Evolutionary conservation across 2,113 vertebrate species (phyloP), one percentile per base, ranked within the genome.

Genomic region (Hassar affinis): DNA sequence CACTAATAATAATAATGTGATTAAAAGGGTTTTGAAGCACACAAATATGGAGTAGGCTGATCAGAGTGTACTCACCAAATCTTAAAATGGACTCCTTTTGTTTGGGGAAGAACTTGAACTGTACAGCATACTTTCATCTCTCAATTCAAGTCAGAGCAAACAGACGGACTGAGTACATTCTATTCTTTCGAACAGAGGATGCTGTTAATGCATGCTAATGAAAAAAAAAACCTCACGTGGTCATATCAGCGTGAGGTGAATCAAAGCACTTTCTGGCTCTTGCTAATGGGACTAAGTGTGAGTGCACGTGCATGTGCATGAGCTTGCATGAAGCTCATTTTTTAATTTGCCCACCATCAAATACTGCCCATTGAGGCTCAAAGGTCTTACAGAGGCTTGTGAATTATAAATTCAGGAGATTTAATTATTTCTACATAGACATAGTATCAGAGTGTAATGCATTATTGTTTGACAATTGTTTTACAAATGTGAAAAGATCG

Each of bases 171-270:
- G 1, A 5, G 42, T 72, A 17, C 22, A 71, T 0, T n/a, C 10
- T 42, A 38, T 1, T 6, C 61, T 14, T 64, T 4, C 61, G 20
- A 68, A 45, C 20, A 47, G 22, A 49, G 42, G 12, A 49, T 72
- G 72, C 8, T 52, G 47, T 76, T 52, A 76, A 76, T 54, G 27
- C 49, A 75, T 52, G 72, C 27, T 51, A 76, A 75, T 75, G 33
- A 74, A 74, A 74, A 62, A 35, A 35, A 75, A 49, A 33, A 15
- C 8, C 47, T 76, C 49, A 76, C 49, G 30, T 22, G 25, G 4
- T 49, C 1, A 42, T 54, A 20, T 47, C 52, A 81, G 79, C 0
- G 4, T 81, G 49, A 59, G n/a, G 52, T 59, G 71, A 77, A 62
- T 56, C 49, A 57, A 57, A 68, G 59, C 49, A 76, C 54, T 77